A percentile compares a stretch with the other conserved stretches of the same genome.
phyloP scores from a whole-genome alignment of 2,113 vertebrate species.

The Apistogramma diplotaenia region DNA sequence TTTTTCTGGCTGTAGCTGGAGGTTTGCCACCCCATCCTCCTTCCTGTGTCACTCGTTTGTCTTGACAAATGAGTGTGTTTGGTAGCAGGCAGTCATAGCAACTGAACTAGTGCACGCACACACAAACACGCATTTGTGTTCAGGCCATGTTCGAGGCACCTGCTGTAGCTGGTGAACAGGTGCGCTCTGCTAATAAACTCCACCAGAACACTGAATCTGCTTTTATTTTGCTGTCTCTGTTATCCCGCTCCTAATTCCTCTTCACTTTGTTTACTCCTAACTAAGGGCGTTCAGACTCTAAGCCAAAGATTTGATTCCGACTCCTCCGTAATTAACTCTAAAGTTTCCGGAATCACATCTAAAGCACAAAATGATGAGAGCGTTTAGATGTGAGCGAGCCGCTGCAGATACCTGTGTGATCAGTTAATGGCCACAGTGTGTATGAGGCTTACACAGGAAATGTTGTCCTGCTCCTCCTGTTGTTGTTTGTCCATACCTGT shows the following conservation, averaged over 20 bases:
- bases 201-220: constrained; percentile 10
- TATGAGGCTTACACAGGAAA: not conserved
- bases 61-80: constrained; percentile 62
- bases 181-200: constrained; percentile 23
- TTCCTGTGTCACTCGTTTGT: constrained; percentile 47
- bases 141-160: not conserved
- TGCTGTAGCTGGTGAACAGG: constrained; percentile 29
- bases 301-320: not conserved
- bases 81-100: constrained; percentile 31
- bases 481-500: not conserved
- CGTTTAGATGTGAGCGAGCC: not conserved
- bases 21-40: constrained; percentile 20
- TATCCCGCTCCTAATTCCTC: not conserved
- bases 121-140: not conserved
- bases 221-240: constrained; percentile 11
- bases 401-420: not conserved
- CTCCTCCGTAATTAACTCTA: not conserved
- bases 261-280: not conserved
- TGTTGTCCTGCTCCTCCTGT: not conserved
- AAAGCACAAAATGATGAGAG: not conserved
- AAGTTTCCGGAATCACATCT: not conserved
- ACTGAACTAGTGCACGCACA: not conserved
- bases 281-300: not conserved
- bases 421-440: not conserved
- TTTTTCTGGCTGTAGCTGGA: constrained; percentile 39